phyloP scores from a whole-genome alignment of 2,888 invertebrate genomes.

The Monopis laevigella region DNA sequence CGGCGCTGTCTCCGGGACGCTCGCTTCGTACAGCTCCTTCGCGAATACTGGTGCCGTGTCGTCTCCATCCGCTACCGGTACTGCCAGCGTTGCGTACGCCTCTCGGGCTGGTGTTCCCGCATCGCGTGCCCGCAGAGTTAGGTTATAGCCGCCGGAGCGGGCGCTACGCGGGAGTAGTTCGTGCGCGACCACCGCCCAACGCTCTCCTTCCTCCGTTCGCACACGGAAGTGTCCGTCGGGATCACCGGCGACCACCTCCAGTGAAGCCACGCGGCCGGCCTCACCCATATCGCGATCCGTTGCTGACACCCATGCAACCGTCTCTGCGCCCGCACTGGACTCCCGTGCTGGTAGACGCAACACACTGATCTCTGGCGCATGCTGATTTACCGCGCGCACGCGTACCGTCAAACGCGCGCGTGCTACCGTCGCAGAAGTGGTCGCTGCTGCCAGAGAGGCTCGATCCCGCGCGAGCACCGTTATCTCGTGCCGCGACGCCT shows the following conservation, averaged over 20 bases:
- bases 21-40: constrained; percentile 86
- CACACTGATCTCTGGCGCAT: constrained; percentile 85
- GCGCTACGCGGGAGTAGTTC: constrained; percentile 81
- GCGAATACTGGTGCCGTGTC: constrained; percentile 90
- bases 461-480: constrained; percentile 88
- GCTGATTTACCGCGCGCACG: constrained; percentile 85
- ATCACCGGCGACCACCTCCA: constrained; percentile 91
- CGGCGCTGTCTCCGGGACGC: constrained; percentile 89
- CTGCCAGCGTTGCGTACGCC: constrained; percentile 82
- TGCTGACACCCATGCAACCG: constrained; percentile 90
- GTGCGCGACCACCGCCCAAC: constrained; percentile 77
- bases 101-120: constrained; percentile 81
- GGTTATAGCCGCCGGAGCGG: constrained; percentile 83
- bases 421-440: constrained; percentile 69
- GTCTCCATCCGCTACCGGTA: constrained; percentile 82
- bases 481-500: constrained; percentile 76
- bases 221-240: constrained; percentile 90
- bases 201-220: constrained; percentile 72
- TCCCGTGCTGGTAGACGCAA: constrained; percentile 82
- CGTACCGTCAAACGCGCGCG: constrained; percentile 80
- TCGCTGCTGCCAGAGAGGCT: constrained; percentile 52
- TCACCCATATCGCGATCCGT: constrained; percentile 84
- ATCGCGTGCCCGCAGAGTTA: constrained; percentile 87
- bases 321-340: constrained; percentile 80
- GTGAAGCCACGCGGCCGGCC: constrained; percentile 82